phyloP scores from a whole-genome alignment of 2,888 invertebrate species.

The Athalia cordata region DNA sequence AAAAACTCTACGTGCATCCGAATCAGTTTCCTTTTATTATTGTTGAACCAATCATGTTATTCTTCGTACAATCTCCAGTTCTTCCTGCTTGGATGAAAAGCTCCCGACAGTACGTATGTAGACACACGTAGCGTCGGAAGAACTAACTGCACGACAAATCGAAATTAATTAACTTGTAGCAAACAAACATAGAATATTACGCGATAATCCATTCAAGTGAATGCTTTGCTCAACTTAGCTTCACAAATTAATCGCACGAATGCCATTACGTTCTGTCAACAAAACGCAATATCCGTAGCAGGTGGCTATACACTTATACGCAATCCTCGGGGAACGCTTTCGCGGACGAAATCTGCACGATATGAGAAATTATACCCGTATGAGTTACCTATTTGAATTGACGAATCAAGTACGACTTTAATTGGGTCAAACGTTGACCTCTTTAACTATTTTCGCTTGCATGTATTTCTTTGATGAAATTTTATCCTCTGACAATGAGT shows the following conservation, averaged over 20 bases:
- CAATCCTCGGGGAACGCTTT: not conserved
- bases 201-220: not conserved
- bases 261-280: not conserved
- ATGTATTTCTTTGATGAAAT: not conserved
- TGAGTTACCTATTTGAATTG: too few species aligned
- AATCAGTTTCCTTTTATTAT: not conserved
- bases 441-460: too few species aligned
- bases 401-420: too few species aligned
- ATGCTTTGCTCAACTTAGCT: constrained; percentile 4
- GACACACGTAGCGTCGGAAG: not conserved
- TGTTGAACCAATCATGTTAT: not conserved
- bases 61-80: not conserved
- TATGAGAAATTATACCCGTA: too few species aligned
- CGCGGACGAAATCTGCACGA: not conserved
- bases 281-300: too few species aligned
- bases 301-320: not conserved
- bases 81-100: not conserved
- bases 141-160: not conserved
- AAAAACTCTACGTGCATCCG: not conserved
- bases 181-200: constrained; percentile 2
- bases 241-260: constrained; percentile 3
- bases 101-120: not conserved
- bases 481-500: too few species aligned
- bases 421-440: too few species aligned
- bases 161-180: not conserved